Base-by-base conservation (phyloP, 2,797 vertebrate species). In the Tachyglossus aculeatus region DNA sequence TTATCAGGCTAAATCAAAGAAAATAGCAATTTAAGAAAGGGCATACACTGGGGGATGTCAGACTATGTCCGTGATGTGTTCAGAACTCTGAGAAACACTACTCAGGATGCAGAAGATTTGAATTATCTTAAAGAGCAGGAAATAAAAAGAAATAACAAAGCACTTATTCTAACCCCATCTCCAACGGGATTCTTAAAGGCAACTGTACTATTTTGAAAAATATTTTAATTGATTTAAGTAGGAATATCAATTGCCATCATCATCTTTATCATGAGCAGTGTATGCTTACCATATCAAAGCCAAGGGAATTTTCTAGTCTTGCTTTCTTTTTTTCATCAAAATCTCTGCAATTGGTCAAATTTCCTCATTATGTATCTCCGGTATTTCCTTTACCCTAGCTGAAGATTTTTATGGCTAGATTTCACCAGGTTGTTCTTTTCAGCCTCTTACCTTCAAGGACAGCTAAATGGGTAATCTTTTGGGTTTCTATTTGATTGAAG, bases 1-100 rank as follows among this genome's bases (percentile, higher is more conserved):
- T 81, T 84, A 78, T 74, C 68, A 85, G 56, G 19, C 2, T 78
- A 80, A 57, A 66, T 50, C 56, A 74, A 67, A 63, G 37, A 43
- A 82, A 76, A 74, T 43, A 63, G 14, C 3, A 51, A 7, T 6
- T 61, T 8, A 69, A 50, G 15, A 69, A 78, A 74, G 12, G 24
- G 22, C 27, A 55, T 41, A 59, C 19, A 11, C 4, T 4, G 33
- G 18, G 69, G 22, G 38, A 65, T n/a, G 9, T 48, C 18, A 61
- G 31, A 66, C 19, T 0, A 54, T 71, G 74, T n/a, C 38, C 38
- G 5, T 12, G 16, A 48, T 21, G 13, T 39, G 5, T 19, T 71
- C 24, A 74, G 39, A 68, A 44, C 4, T 53, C 4, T 34, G 48
- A 47, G 18, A 60, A 40, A 29, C 4, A 51, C 9, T 63, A 77